Evolutionary conservation across 2,888 invertebrate species (phyloP), one percentile per base, ranked within the genome.

Genomic region (Eupsilia transversa): DNA sequence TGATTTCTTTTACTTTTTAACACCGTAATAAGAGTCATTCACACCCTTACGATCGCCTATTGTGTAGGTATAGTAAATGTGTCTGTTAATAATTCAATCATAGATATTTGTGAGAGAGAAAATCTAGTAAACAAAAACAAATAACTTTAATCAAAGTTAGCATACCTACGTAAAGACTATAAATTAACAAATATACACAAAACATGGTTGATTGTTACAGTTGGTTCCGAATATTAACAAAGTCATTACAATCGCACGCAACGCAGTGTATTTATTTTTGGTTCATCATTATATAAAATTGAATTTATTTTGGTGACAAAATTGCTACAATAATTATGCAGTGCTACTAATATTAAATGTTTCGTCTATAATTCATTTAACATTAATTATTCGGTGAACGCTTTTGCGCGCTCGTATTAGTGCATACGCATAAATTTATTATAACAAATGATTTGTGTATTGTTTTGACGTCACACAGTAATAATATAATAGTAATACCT

Each of bases 1-100:
- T 87, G 87, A 87, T 89, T 90, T 88, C 86, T 90, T 87, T 88
- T 89, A 88, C 89, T 89, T 88, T 89, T 89, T 88, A 90, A 83
- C 88, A 84, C 87, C 86, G 83, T 91, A 90, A 91, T 90, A 91
- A 91, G 88, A 89, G 87, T 80, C 83, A 84, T 86, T 88, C 81
- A 80, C 72, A 70, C 67, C 57, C n/a, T 67, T 61, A 77, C 46
- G 61, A 75, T 20, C 49, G 54, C 56, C 60, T 77, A 67, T 65
- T 56, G 52, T 33, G 57, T 64, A 49, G 23, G 23, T 33, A 33
- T 33, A n/a, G 9, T 46, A 35, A 56, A 63, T 59, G 56, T 68
- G 60, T 52, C 23, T 43, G 10, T 23, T 74, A 43, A 60, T 61
- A n/a, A n/a, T n/a, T n/a, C n/a, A n/a, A n/a, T n/a, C 14, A 30